Conservation (phyloP, 2,797 vertebrate genomes). For the Kryptopterus vitreolus region DNA sequence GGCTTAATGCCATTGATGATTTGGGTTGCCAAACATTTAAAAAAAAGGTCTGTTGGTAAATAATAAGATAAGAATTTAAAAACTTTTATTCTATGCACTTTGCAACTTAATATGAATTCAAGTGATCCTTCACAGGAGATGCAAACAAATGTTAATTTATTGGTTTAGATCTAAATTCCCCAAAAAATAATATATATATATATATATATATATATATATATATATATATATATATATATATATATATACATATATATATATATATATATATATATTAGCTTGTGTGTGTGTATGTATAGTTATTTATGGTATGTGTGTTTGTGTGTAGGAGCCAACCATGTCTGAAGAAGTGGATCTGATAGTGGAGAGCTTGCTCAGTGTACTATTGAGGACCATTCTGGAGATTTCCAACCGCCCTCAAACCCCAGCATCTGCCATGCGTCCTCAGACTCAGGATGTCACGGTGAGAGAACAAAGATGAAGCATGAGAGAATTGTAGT, state of each 20-base stretch:
- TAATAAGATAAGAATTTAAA: background rate
- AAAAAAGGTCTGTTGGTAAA: background rate
- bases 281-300: background rate
- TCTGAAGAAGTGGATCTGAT: constrained; percentile 94
- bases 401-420: constrained; percentile 95
- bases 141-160: background rate
- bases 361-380: constrained; percentile 89
- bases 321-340: constrained; percentile 82
- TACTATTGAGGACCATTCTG: constrained; percentile 89
- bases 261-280: too few relatives aligned
- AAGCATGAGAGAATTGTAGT: constrained; percentile 2
- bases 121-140: background rate
- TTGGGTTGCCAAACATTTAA: background rate
- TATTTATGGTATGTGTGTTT: background rate
- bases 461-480: constrained; percentile 74
- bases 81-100: background rate
- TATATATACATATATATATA: too few relatives aligned
- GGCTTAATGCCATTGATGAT: background rate
- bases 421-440: constrained; percentile 79
- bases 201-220: too few relatives aligned
- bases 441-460: constrained; percentile 93
- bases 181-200: too few relatives aligned
- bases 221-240: too few relatives aligned
- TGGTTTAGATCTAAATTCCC: too few relatives aligned
- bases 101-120: background rate